These are phyloP conservation scores for Margarornis squamiger DNA, from an alignment of 2,797 vertebrate genomes.

Conservation along the genomic window DNA sequence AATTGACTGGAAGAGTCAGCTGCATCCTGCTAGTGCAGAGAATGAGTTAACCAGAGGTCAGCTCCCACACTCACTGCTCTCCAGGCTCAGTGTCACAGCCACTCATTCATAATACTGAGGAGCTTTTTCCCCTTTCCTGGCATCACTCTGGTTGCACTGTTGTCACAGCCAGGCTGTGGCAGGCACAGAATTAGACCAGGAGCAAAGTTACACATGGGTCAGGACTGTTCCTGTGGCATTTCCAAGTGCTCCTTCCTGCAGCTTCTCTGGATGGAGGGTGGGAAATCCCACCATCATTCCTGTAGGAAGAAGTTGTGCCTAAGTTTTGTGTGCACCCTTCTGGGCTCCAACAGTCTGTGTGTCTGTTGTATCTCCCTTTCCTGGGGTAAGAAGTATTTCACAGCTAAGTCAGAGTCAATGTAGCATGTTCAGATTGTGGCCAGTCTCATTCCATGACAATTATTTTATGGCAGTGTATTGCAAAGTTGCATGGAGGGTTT, in stretches of 20 bases:
- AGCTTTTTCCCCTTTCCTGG: neutral
- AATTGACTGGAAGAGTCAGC: neutral
- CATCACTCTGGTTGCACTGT: neutral
- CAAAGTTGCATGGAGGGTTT: constrained; percentile 7
- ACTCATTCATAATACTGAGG: neutral
- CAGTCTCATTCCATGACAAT: neutral
- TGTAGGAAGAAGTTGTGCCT: neutral
- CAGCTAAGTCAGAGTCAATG: constrained; percentile 53
- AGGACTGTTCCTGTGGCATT: neutral
- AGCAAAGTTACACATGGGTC: neutral
- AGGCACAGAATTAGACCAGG: neutral
- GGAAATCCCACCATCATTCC: neutral
- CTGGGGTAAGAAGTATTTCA: constrained; percentile 42
- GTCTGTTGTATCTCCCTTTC: constrained; percentile 16
- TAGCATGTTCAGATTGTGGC: neutral
- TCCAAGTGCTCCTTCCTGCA: neutral
- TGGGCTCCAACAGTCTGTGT: neutral
- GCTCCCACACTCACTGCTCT: neutral
- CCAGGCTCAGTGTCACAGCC: neutral
- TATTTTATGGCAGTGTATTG: constrained; percentile 17
- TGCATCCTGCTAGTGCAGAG: neutral
- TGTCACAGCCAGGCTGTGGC: neutral
- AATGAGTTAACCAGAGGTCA: neutral
- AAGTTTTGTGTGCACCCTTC: constrained; percentile 13
- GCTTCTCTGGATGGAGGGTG: neutral